phyloP scores from a whole-genome alignment of 2,888 invertebrate species.

The Athripsodes cinereus region DNA sequence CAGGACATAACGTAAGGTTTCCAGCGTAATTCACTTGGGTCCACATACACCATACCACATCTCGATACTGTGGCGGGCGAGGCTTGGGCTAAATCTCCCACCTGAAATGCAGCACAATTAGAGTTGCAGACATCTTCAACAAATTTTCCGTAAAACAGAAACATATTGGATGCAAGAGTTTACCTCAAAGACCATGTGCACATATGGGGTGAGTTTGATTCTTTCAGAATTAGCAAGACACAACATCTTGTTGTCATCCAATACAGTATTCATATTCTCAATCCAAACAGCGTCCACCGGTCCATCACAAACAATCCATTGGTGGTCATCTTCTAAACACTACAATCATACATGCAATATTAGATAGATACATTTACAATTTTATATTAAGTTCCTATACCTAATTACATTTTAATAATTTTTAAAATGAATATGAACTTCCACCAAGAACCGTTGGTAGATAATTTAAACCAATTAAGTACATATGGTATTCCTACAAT shows the following conservation, averaged over 20 bases:
- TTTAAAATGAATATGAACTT: too few species aligned
- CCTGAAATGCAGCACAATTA: slow-evolving; percentile 41
- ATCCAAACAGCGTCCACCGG: slow-evolving; percentile 89
- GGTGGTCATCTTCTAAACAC: slow-evolving; percentile 60
- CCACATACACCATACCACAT: slow-evolving; percentile 87
- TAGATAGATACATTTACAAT: background rate
- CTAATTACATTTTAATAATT: too few species aligned
- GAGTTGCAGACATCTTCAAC: too few species aligned
- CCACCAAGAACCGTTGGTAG: too few species aligned
- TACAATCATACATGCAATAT: slow-evolving; percentile 31
- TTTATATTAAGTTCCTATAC: too few species aligned
- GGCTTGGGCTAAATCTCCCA: slow-evolving; percentile 77
- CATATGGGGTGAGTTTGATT: slow-evolving; percentile 70
- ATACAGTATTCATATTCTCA: slow-evolving; percentile 83
- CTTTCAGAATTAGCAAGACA: slow-evolving; percentile 87
- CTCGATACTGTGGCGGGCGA: slow-evolving; percentile 87
- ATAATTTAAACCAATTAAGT: too few species aligned
- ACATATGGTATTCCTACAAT: too few species aligned
- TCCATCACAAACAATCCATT: slow-evolving; percentile 92
- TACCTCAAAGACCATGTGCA: slow-evolving; percentile 84
- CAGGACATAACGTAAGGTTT: slow-evolving; percentile 75
- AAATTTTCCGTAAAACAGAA: background rate
- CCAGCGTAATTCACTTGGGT: slow-evolving; percentile 77
- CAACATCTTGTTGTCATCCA: slow-evolving; percentile 84
- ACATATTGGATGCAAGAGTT: background rate